A percentile compares a stretch with the other conserved stretches of the same genome.
These are phyloP conservation scores for Parauchenoglanis ngamensis DNA, from an alignment of 2,797 vertebrate species.

Conservation along the genomic window DNA sequence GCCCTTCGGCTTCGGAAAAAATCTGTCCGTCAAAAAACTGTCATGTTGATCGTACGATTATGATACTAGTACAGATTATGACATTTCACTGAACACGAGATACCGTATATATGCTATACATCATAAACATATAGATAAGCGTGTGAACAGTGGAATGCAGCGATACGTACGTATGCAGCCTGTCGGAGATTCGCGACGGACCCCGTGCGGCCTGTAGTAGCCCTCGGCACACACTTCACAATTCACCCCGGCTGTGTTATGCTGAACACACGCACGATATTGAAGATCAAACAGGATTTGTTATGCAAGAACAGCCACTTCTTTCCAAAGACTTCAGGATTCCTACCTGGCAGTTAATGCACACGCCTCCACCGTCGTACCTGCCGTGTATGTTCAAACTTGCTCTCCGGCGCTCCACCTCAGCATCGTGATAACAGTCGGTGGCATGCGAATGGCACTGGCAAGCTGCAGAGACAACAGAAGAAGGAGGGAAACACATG, in stretches of 20 bases:
- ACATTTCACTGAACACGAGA: background rate
- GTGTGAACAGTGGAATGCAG: no score
- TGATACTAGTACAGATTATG: background rate
- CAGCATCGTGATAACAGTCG: slow-evolving; percentile 89
- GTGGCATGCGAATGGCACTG: slow-evolving; percentile 89
- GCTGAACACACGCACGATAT: slow-evolving; percentile 70
- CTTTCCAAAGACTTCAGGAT: background rate
- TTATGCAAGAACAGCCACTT: background rate
- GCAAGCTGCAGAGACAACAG: slow-evolving; percentile 76
- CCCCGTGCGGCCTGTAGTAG: slow-evolving; percentile 80
- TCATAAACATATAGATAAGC: no score
- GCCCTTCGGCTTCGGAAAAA: background rate
- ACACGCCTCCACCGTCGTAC: slow-evolving; percentile 90
- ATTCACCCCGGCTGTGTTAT: slow-evolving; percentile 92
- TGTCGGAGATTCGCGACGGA: slow-evolving; percentile 70
- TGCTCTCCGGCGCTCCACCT: slow-evolving; percentile 77
- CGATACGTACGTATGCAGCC: slow-evolving; percentile 85
- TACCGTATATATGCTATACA: no score
- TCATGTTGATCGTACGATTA: background rate
- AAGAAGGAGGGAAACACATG: slow-evolving; percentile 53
- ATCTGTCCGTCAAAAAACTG: background rate
- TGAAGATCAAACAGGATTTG: background rate
- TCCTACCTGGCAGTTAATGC: slow-evolving; percentile 91
- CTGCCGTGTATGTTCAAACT: slow-evolving; percentile 86
- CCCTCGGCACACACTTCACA: slow-evolving; percentile 86